Conservation (phyloP, 2,888 invertebrate species). For the Cephus pygmeus region DNA sequence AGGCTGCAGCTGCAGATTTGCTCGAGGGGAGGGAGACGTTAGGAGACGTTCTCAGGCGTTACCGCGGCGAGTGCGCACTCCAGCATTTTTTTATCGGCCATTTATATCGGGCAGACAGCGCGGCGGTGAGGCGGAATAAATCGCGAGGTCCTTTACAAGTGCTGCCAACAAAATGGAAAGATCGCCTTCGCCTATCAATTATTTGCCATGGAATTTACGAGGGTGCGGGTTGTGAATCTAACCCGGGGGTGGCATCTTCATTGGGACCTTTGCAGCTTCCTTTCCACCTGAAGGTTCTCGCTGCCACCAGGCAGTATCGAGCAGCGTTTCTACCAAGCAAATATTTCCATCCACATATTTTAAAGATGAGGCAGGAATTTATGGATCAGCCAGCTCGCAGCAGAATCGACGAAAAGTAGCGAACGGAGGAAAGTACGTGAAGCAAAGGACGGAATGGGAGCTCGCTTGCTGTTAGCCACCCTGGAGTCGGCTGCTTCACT, state of each 20-base stretch:
- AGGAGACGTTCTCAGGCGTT: neutral
- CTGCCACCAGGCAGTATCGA: slow-evolving; percentile 38
- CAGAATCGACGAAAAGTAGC: too few species aligned
- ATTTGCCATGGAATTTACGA: slow-evolving; percentile 61
- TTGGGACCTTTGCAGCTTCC: slow-evolving; percentile 39
- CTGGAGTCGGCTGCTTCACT: too few species aligned
- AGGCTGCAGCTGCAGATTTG: neutral
- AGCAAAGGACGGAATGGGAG: too few species aligned
- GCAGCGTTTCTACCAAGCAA: slow-evolving; percentile 48
- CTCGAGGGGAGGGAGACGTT: neutral
- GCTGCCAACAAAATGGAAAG: slow-evolving; percentile 64
- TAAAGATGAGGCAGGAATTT: slow-evolving; percentile 62
- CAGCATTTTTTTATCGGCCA: slow-evolving; percentile 33
- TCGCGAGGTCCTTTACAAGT: slow-evolving; percentile 59
- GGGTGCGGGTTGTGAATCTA: slow-evolving; percentile 39
- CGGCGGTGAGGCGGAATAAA: slow-evolving; percentile 64
- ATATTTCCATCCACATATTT: slow-evolving; percentile 63
- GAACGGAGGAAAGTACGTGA: too few species aligned
- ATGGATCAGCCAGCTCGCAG: slow-evolving; percentile 30
- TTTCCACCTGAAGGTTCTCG: slow-evolving; percentile 24
- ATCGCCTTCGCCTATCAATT: slow-evolving; percentile 64
- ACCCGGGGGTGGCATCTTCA: slow-evolving; percentile 59
- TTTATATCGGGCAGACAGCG: slow-evolving; percentile 55
- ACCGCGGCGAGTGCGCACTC: slow-evolving; percentile 4
- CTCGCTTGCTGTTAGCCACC: neutral